phyloP scores from a whole-genome alignment of 2,113 vertebrate species.

The Narcine bancroftii region DNA sequence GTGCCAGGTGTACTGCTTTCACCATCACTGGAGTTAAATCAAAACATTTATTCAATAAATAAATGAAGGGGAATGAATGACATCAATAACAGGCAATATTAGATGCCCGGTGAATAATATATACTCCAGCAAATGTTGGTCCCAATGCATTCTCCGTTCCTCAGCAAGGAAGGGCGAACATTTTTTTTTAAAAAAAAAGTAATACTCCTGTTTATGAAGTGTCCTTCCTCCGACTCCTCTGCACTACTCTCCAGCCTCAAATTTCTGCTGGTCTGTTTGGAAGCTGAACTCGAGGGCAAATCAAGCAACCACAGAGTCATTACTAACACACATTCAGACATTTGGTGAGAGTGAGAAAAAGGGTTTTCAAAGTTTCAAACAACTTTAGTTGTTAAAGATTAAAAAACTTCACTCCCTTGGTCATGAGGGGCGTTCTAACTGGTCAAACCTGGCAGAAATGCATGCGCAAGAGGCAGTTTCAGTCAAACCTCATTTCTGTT shows the following conservation, averaged over 20 bases:
- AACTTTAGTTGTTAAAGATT: background rate
- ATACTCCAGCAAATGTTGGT: background rate
- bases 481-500: background rate
- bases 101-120: background rate
- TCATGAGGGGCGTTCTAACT: background rate
- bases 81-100: background rate
- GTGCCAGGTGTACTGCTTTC: background rate
- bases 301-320: background rate
- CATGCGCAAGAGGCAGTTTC: background rate
- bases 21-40: background rate
- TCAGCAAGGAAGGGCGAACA: background rate
- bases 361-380: background rate
- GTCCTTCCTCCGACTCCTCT: background rate
- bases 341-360: background rate
- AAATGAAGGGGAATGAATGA: background rate
- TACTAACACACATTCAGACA: background rate
- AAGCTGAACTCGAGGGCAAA: background rate
- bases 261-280: background rate
- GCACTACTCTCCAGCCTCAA: background rate
- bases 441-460: background rate
- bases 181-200: no score
- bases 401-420: background rate
- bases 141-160: background rate
- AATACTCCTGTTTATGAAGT: background rate
- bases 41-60: background rate